Evolutionary conservation across 2,888 invertebrate genomes (phyloP).

Genomic region (Leptinotarsa tumamoca): DNA sequence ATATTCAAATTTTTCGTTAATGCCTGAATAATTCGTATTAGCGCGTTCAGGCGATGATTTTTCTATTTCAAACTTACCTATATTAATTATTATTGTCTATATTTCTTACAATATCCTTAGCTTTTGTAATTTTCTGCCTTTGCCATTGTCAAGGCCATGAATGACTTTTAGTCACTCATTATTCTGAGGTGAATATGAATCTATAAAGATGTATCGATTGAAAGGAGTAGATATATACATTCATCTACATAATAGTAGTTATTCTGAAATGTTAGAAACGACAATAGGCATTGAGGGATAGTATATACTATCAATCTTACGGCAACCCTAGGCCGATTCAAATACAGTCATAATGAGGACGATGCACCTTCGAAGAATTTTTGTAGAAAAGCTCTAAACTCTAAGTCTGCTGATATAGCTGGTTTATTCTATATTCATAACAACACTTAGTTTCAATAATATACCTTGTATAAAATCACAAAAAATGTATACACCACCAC

Average conservation of each 20-base stretch:
- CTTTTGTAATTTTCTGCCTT: slow-evolving; percentile 42
- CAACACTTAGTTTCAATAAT: slow-evolving; percentile 34
- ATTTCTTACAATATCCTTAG: slow-evolving; percentile 44
- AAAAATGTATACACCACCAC: slow-evolving; percentile 16
- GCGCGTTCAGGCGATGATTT: not conserved
- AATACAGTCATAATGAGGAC: slow-evolving; percentile 8
- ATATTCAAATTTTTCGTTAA: not conserved
- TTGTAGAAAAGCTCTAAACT: slow-evolving; percentile 29
- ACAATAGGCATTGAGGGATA: not conserved
- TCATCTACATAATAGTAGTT: not conserved
- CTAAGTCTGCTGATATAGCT: slow-evolving; percentile 35
- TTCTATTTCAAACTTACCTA: slow-evolving; percentile 9
- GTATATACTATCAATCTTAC: not conserved
- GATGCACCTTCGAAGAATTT: slow-evolving; percentile 6
- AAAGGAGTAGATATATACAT: no score
- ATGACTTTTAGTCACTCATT: slow-evolving; percentile 4
- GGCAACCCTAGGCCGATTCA: not conserved
- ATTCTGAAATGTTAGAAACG: not conserved
- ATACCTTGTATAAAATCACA: slow-evolving; percentile 38
- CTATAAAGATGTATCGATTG: not conserved
- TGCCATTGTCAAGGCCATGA: slow-evolving; percentile 34
- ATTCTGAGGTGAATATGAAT: not conserved
- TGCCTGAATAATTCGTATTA: not conserved
- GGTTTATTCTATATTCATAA: slow-evolving; percentile 35
- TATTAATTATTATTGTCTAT: slow-evolving; percentile 44